A percentile compares a stretch with the other conserved stretches of the same genome.
phyloP scores from a whole-genome alignment of 2,797 vertebrate genomes.

The Sus cebifrons region DNA sequence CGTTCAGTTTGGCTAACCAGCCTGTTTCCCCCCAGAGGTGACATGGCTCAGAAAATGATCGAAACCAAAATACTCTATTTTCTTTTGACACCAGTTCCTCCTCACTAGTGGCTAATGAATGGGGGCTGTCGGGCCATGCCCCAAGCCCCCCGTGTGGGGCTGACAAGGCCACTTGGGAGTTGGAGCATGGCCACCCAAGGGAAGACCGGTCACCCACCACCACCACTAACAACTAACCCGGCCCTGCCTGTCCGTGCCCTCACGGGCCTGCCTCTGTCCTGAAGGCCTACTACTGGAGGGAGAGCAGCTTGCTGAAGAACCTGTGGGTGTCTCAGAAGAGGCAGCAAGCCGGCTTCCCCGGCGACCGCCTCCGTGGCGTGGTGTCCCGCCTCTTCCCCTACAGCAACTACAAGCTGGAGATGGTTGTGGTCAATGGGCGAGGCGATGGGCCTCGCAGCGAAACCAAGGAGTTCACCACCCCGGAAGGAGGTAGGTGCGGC shows the following conservation, averaged over 20 bases:
- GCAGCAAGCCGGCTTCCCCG: constrained; percentile 94
- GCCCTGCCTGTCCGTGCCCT: constrained; percentile 72
- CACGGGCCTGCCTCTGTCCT: constrained; percentile 89
- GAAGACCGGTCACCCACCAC: constrained; percentile 38
- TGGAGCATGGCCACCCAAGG: constrained; percentile 58
- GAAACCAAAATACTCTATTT: background rate
- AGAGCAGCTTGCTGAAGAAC: constrained; percentile 95
- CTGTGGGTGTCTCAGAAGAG: constrained; percentile 95
- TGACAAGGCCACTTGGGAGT: background rate
- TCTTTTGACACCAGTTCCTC: background rate
- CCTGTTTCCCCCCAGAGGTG: background rate
- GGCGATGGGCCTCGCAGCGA: constrained; percentile 96
- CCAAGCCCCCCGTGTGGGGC: background rate
- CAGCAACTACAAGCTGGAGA: constrained; percentile 97
- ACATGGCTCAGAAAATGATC: constrained; percentile 27
- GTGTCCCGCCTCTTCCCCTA: constrained; percentile 95
- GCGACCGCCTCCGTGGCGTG: constrained; percentile 91
- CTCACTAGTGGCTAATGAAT: background rate
- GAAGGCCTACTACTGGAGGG: constrained; percentile 97
- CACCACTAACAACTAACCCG: constrained; percentile 83
- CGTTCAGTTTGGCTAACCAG: background rate
- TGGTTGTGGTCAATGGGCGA: constrained; percentile 96
- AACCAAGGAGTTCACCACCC: constrained; percentile 94
- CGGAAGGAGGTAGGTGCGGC: constrained; percentile 95
- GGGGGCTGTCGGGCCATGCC: background rate